A percentile compares a stretch with the other conserved stretches of the same genome.
Evolutionary conservation across 2,888 invertebrate species (phyloP).

Genomic region (Embidobia sp.): DNA sequence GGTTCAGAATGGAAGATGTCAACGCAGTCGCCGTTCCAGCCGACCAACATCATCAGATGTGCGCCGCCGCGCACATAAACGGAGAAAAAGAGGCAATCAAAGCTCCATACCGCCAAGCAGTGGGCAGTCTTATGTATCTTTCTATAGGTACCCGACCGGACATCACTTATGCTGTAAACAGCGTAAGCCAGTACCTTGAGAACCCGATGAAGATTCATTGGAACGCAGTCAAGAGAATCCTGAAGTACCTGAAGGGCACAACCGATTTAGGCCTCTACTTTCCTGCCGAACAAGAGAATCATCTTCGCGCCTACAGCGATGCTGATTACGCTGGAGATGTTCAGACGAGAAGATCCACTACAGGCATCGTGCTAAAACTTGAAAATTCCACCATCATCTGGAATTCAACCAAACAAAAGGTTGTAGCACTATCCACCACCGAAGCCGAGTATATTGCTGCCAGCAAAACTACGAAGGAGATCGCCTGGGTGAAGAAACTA

Average conservation of each 20-base stretch:
- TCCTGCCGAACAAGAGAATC: background rate
- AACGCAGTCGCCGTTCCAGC: constrained; percentile 52
- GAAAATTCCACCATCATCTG: background rate
- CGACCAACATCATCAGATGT: constrained; percentile 25
- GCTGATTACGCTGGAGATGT: constrained; percentile 38
- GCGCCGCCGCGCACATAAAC: background rate
- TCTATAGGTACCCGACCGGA: constrained; percentile 59
- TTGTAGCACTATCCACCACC: background rate
- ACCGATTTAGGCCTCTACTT: constrained; percentile 37
- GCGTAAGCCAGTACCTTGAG: constrained; percentile 22
- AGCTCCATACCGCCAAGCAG: constrained; percentile 58
- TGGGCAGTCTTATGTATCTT: constrained; percentile 59
- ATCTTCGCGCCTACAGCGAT: constrained; percentile 16
- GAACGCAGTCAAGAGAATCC: constrained; percentile 52
- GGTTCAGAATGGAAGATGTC: constrained; percentile 11
- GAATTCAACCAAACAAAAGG: constrained; percentile 3
- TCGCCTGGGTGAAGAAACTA: background rate
- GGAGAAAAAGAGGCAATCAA: background rate
- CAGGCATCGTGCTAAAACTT: constrained; percentile 1
- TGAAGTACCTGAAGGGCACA: constrained; percentile 59
- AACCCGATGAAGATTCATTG: constrained; percentile 55
- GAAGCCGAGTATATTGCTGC: constrained; percentile 13
- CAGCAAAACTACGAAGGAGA: background rate
- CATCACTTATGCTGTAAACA: constrained; percentile 50
- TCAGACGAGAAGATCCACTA: constrained; percentile 3